Evolutionary conservation across 2,888 invertebrate genomes (phyloP).

Genomic region (Dolichopus griseipennis): DNA sequence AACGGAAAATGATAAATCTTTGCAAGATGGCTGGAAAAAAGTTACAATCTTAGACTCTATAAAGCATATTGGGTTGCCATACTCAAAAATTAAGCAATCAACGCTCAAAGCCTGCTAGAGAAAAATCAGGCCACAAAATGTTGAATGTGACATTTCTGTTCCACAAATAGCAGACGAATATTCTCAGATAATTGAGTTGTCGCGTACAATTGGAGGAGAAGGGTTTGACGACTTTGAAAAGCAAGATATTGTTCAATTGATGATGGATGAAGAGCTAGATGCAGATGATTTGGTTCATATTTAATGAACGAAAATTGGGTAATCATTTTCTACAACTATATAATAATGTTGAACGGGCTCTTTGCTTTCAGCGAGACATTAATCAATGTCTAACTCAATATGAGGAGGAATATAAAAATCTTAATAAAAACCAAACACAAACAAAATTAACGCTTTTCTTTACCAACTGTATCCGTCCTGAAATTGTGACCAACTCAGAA

Average conservation of each 20-base stretch:
- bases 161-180: conserved; percentile 16
- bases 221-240: conserved; percentile 21
- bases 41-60: conserved; percentile 22
- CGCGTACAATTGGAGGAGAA: conserved; percentile 21
- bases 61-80: conserved; percentile 20
- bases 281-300: conserved; percentile 20
- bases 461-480: conserved; percentile 3
- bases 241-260: conserved; percentile 19
- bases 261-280: conserved; percentile 19
- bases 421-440: conserved; percentile 13
- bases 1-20: conserved; percentile 8
- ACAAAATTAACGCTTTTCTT: conserved; percentile 15
- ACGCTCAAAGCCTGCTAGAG: conserved; percentile 27
- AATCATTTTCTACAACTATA: conserved; percentile 17
- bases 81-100: conserved; percentile 19
- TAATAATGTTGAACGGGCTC: conserved; percentile 16
- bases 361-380: conserved; percentile 16
- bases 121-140: conserved; percentile 25
- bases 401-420: conserved; percentile 17
- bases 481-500: neutral
- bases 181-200: conserved; percentile 17
- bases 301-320: conserved; percentile 16
- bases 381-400: conserved; percentile 16
- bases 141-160: conserved; percentile 11
- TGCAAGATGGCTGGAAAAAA: conserved; percentile 14